Percentiles rank a stretch among this genome's conserved stretches.
phyloP scores from a whole-genome alignment of 2,888 invertebrate species.

The Drosophila dives region DNA sequence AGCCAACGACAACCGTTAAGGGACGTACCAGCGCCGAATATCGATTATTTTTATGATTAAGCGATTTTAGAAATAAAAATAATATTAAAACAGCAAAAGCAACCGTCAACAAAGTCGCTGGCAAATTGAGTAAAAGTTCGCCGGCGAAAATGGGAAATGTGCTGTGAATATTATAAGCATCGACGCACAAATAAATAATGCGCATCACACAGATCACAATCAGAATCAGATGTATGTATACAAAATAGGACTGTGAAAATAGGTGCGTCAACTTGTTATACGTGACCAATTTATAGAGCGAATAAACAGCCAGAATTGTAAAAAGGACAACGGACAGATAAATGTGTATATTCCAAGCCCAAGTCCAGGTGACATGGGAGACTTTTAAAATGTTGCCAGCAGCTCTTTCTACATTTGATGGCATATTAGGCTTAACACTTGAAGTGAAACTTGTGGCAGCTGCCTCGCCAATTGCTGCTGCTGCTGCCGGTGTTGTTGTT shows the following conservation, averaged over 20 bases:
- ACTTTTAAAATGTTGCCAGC: conserved; percentile 41
- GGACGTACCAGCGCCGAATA: conserved; percentile 91
- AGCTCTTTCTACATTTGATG: conserved; percentile 6
- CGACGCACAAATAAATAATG: conserved; percentile 95
- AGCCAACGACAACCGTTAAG: conserved; percentile 91
- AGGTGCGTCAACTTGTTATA: conserved; percentile 94
- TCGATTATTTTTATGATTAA: conserved; percentile 90
- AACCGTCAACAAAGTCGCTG: conserved; percentile 94
- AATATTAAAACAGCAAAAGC: conserved; percentile 95
- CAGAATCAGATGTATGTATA: conserved; percentile 92
- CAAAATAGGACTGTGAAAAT: conserved; percentile 94
- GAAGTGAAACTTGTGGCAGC: conserved; percentile 43
- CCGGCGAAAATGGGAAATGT: conserved; percentile 92
- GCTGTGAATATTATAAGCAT: conserved; percentile 95
- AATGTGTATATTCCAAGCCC: conserved; percentile 96
- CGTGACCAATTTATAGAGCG: conserved; percentile 93
- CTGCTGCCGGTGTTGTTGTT: conserved; percentile 68
- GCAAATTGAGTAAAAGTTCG: conserved; percentile 92
- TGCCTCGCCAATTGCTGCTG: conserved; percentile 70
- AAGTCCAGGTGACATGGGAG: conserved; percentile 88
- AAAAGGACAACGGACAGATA: conserved; percentile 94
- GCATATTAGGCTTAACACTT: neutral
- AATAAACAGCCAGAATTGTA: conserved; percentile 92
- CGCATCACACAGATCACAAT: conserved; percentile 92
- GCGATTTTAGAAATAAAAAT: conserved; percentile 92